Evolutionary conservation across 2,113 vertebrate species (phyloP), one percentile per base, ranked within the genome.

Genomic region (Urocynchramus pylzowi): DNA sequence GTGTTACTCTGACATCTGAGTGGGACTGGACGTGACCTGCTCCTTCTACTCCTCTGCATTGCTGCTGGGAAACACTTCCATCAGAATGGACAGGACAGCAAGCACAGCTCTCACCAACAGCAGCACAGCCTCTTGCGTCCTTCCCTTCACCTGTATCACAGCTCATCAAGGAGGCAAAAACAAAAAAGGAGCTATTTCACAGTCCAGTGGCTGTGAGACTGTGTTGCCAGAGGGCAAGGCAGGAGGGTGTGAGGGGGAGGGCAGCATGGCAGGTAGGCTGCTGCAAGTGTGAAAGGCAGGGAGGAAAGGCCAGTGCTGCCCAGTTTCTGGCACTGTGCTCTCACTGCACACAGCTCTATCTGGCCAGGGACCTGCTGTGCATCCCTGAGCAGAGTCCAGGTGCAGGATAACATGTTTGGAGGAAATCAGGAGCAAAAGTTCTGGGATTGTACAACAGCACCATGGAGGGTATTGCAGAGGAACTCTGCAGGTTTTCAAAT

Each of bases 321-420:
- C 44, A 1, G n/a, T 2, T 1, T 9, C 45, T n/a, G 5, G 0
- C 76, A 1, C 80, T 0, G 0, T 10, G 49, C 52, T 63, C 52
- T 63, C 8, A 0, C 57, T 41, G 31, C 24, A 3, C 0, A 0
- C 11, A 11, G 41, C 27, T 41, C 33, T 45, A 47, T 13, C 56
- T 59, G 4, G 0, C 21, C 50, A 31, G 47, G 35, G 7, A 49
- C 17, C 45, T 49, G 16, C 69, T 33, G 19, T 11, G 59, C 35
- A 26, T 54, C 47, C 50, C 64, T 1, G 2, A 42, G 53, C 49
- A 64, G 20, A 64, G 33, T 3, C 37, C 6, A 7, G 19, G 22
- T 3, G 2, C 47, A 56, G 52, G 13, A 21, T 7, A 63, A 24
- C 0, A 0, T 0, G 0, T 60, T 7, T 24, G 23, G 11, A 49